phyloP scores from a whole-genome alignment of 2,888 invertebrate genomes.

The Dasysyrphus tricinctus region DNA sequence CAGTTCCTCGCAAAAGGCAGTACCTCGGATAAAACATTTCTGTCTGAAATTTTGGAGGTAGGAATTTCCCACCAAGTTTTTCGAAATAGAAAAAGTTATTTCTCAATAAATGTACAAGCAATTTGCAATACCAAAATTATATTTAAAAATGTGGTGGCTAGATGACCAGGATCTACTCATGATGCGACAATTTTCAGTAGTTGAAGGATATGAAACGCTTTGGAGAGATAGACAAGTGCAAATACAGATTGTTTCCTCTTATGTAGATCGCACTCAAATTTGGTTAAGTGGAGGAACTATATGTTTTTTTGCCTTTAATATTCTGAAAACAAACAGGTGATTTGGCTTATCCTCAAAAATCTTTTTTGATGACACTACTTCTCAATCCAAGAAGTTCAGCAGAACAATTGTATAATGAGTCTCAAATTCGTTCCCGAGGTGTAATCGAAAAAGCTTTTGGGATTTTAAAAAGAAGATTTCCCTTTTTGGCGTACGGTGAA shows the following conservation, averaged over 20 bases:
- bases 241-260: background rate
- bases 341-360: background rate
- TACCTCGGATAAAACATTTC: too few species aligned
- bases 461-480: too few species aligned
- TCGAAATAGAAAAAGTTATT: slow-evolving; percentile 32
- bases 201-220: background rate
- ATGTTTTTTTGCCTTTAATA: background rate
- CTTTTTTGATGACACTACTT: background rate
- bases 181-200: slow-evolving; percentile 11
- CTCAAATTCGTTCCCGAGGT: too few species aligned
- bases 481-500: too few species aligned
- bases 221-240: background rate
- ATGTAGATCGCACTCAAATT: background rate
- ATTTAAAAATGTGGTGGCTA: background rate
- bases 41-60: too few species aligned
- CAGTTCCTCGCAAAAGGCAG: too few species aligned
- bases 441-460: too few species aligned
- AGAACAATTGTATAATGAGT: too few species aligned
- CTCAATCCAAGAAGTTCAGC: too few species aligned
- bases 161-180: slow-evolving; percentile 12
- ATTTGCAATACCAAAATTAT: slow-evolving; percentile 2
- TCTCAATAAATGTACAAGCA: slow-evolving; percentile 21
- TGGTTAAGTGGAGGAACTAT: background rate
- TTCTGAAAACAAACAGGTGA: background rate
- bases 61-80: too few species aligned